Evolutionary conservation across 1,140 invertebrate species (phyloP).

Genomic region (Lamellibrachia luymesi): DNA sequence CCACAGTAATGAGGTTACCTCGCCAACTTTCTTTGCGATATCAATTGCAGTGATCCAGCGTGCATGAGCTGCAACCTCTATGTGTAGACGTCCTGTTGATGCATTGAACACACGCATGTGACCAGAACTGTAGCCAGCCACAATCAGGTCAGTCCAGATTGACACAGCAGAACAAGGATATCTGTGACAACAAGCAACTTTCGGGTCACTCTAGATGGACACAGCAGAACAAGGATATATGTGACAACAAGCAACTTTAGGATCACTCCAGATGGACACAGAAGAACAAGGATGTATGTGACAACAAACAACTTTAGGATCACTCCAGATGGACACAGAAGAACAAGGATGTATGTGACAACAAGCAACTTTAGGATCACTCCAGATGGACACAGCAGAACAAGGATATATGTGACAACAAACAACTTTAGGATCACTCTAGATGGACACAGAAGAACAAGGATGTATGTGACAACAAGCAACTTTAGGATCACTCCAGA

Average conservation of each 20-base stretch:
- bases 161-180: slow-evolving; percentile 43
- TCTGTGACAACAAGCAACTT: slow-evolving; percentile 28
- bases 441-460: slow-evolving; percentile 42
- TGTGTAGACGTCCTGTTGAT: slow-evolving; percentile 43
- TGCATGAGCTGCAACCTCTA: slow-evolving; percentile 59
- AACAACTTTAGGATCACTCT: slow-evolving; percentile 49
- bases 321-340: too few relatives aligned
- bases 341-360: too few relatives aligned
- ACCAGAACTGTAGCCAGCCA: slow-evolving; percentile 59
- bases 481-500: not conserved
- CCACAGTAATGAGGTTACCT: slow-evolving; percentile 47
- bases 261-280: too few relatives aligned
- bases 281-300: too few relatives aligned
- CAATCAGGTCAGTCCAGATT: slow-evolving; percentile 47
- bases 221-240: too few relatives aligned
- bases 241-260: too few relatives aligned
- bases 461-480: slow-evolving; percentile 36
- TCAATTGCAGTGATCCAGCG: slow-evolving; percentile 58
- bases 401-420: slow-evolving; percentile 33
- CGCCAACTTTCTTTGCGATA: slow-evolving; percentile 49
- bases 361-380: too few relatives aligned
- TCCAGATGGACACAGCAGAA: too few relatives aligned
- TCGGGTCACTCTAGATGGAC: not conserved
- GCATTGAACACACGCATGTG: slow-evolving; percentile 56
- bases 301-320: too few relatives aligned